Percentiles rank a stretch among this genome's conserved stretches.
phyloP scores from a whole-genome alignment of 2,797 vertebrate species.

The Alectoris magna region DNA sequence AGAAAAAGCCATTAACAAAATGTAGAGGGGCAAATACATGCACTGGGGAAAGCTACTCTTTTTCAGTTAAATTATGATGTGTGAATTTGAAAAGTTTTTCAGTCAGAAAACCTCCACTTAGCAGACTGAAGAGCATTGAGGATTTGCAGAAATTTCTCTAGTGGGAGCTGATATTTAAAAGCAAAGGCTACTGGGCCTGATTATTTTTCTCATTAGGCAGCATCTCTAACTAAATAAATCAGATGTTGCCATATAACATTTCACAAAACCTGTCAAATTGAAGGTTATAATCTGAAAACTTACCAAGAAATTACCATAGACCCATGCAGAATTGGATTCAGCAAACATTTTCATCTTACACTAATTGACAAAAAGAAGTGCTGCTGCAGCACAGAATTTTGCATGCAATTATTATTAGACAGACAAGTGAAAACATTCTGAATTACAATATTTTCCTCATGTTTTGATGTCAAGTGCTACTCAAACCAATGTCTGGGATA shows the following conservation, averaged over 20 bases:
- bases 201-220: slow-evolving; percentile 58
- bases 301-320: slow-evolving; percentile 52
- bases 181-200: slow-evolving; percentile 41
- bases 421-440: neutral
- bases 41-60: neutral
- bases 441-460: neutral
- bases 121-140: slow-evolving; percentile 13
- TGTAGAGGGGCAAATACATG: neutral
- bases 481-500: neutral
- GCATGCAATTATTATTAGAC: slow-evolving; percentile 14
- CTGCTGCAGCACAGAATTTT: neutral
- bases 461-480: slow-evolving; percentile 5
- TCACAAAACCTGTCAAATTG: slow-evolving; percentile 23
- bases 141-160: slow-evolving; percentile 40
- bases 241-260: slow-evolving; percentile 1
- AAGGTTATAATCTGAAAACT: slow-evolving; percentile 21
- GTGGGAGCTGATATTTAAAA: slow-evolving; percentile 48
- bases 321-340: neutral
- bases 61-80: slow-evolving; percentile 6
- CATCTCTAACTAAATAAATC: slow-evolving; percentile 35
- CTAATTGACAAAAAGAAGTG: slow-evolving; percentile 34
- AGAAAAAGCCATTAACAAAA: slow-evolving; percentile 9
- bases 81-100: slow-evolving; percentile 22
- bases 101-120: slow-evolving; percentile 42
- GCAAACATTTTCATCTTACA: slow-evolving; percentile 32